These are phyloP conservation scores for Nothura maculosa DNA, from an alignment of 2,797 vertebrate species.

Conservation along the genomic window DNA sequence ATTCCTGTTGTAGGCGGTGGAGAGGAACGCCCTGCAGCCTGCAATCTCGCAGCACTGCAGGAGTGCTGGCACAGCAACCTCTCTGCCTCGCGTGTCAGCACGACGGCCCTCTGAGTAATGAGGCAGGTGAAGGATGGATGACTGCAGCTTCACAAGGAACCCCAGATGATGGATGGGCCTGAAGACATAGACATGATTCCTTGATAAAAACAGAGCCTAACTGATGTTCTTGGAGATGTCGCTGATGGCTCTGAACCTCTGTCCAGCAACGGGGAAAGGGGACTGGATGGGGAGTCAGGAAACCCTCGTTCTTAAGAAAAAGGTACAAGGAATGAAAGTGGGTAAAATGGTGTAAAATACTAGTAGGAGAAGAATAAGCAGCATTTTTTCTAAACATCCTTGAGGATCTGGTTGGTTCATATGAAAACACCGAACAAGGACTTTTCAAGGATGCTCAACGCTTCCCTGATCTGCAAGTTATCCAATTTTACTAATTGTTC, in stretches of 20 bases:
- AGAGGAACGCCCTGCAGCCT: not conserved
- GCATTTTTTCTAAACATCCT: not conserved
- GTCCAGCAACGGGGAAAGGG: not conserved
- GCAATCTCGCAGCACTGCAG: not conserved
- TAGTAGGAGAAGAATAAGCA: not conserved
- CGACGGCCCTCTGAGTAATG: not conserved
- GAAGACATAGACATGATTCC: not conserved
- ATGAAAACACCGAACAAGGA: not conserved
- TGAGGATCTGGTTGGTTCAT: not conserved
- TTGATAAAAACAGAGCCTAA: constrained; percentile 53
- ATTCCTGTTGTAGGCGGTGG: accelerated
- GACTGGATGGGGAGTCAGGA: not conserved
- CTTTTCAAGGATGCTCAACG: not conserved
- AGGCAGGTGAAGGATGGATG: constrained; percentile 50
- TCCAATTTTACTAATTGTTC: not conserved
- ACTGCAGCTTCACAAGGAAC: not conserved
- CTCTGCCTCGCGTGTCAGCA: not conserved
- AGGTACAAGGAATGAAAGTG: not conserved
- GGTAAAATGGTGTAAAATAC: not conserved
- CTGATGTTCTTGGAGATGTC: constrained; percentile 29
- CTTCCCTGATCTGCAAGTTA: not conserved
- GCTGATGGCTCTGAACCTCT: not conserved
- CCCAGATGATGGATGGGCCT: not conserved
- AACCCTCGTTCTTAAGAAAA: not conserved
- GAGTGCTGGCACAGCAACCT: not conserved